Evolutionary conservation across 92 coral and sea anemone genomes (phyloP).

Genomic region (Umimayanthus kanabou): DNA sequence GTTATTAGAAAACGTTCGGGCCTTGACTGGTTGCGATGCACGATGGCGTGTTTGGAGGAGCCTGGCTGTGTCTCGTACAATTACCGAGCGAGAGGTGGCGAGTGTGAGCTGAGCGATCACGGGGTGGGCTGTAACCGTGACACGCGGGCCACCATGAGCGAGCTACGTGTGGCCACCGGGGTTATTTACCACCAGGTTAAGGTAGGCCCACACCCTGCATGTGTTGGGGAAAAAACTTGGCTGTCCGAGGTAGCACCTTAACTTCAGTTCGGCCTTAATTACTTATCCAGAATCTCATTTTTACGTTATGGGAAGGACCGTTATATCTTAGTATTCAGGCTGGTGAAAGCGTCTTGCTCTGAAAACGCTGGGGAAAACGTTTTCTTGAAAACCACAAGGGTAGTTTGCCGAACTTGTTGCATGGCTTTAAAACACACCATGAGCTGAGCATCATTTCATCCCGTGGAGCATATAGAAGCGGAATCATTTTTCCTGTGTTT

Average conservation of each 20-base stretch:
- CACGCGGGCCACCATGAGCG: background rate
- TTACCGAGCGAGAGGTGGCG: constrained; percentile 9
- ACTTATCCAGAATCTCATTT: no score
- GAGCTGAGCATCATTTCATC: no score
- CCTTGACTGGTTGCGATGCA: constrained; percentile 13
- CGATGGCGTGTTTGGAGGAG: constrained; percentile 8
- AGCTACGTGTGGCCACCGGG: background rate
- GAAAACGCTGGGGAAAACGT: no score
- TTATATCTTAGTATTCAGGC: no score
- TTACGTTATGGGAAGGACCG: no score
- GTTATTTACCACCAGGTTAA: constrained; percentile 10
- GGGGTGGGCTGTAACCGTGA: background rate
- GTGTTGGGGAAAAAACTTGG: background rate
- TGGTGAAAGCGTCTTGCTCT: no score
- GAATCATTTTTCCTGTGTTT: no score
- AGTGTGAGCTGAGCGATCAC: constrained; percentile 15
- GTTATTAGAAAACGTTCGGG: constrained; percentile 13
- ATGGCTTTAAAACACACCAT: no score
- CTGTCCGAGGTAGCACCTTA: background rate
- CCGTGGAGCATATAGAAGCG: no score
- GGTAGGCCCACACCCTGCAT: background rate
- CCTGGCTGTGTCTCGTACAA: constrained; percentile 9
- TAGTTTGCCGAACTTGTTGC: no score
- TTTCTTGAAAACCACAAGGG: no score
- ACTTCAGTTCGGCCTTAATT: no score